Conservation (phyloP, 1,140 invertebrate species). For the Cydia amplana region DNA sequence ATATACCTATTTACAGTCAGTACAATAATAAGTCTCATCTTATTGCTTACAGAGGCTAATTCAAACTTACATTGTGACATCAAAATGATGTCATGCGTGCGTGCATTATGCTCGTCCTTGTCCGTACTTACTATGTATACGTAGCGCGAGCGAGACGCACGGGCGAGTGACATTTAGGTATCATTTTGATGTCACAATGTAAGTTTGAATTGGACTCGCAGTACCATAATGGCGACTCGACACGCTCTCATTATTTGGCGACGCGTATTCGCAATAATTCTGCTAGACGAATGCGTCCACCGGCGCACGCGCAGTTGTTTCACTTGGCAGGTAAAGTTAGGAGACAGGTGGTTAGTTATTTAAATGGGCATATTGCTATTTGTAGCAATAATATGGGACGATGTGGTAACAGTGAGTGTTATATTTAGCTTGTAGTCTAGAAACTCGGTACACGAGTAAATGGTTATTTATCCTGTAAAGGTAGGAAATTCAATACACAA, state of each 20-base stretch:
- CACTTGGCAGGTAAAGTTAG: conserved; percentile 16
- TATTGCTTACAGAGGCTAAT: neutral
- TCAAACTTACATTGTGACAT: too few species aligned
- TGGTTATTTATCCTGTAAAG: too few species aligned
- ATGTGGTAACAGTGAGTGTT: neutral
- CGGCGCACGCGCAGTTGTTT: neutral
- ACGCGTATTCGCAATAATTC: conserved; percentile 7
- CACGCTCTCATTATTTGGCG: conserved; percentile 15
- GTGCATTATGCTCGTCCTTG: too few species aligned
- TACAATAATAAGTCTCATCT: neutral
- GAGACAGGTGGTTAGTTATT: conserved; percentile 16
- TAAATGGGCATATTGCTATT: neutral
- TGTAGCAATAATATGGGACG: neutral
- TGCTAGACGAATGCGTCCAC: neutral
- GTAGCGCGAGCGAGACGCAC: too few species aligned
- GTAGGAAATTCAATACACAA: too few species aligned
- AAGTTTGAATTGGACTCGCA: too few species aligned
- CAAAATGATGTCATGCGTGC: too few species aligned
- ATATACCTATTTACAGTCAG: too few species aligned
- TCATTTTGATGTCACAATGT: too few species aligned
- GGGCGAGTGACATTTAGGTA: too few species aligned
- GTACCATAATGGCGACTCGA: neutral
- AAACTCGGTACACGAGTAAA: neutral
- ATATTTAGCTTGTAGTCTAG: neutral
- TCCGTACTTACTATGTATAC: too few species aligned